Evolutionary conservation across 2,113 vertebrate species (phyloP), one percentile per base, ranked within the genome.

Genomic region (Oxygymnocypris stewartii): DNA sequence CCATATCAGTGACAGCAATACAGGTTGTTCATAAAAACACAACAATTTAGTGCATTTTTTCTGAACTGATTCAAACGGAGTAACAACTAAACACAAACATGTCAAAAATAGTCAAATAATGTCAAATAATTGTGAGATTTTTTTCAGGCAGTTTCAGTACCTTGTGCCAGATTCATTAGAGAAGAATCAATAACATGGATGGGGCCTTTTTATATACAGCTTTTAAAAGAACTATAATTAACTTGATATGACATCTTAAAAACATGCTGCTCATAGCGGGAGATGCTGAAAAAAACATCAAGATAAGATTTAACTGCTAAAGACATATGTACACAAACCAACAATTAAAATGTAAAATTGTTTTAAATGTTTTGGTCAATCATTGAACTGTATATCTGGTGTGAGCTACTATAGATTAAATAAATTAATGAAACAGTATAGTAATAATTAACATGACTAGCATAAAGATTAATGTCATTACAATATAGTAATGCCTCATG

Each of bases 121-220:
- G 12, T 49, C 47, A 49, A 49, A 49, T 6, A 14, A 49, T 49
- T 61, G 10, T n/a, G 8, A n/a, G 1, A n/a, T 63, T 12, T 25
- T 31, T 63, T 11, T 25, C 9, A 49, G 10, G 12, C 59, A 63
- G 4, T 25, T 63, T 12, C n/a, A 63, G 10, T 63, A 25, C 4
- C 6, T 7, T 23, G 11, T 28, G 61, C 59, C 23, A 3, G 23
- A 63, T 31, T 67, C 28, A 35, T 67, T 31, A 28, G 5, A 35
- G 14, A 40, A 73, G 10, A 73, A 23, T 71, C 28, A 18, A 35
- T 31, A 14, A 67, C 63, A 13, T 7, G 2, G 65, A 35, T 1
- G 14, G 5, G 25, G 2, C 11, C 11, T 28, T 25, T n/a, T 59
- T 2, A 2, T 25, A 31, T 0, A 0, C 3, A 20, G 9, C 7